A percentile compares a stretch with the other conserved stretches of the same genome.
Conservation (phyloP, 1,140 invertebrate genomes). For the Zaprionus ghesquierei region DNA sequence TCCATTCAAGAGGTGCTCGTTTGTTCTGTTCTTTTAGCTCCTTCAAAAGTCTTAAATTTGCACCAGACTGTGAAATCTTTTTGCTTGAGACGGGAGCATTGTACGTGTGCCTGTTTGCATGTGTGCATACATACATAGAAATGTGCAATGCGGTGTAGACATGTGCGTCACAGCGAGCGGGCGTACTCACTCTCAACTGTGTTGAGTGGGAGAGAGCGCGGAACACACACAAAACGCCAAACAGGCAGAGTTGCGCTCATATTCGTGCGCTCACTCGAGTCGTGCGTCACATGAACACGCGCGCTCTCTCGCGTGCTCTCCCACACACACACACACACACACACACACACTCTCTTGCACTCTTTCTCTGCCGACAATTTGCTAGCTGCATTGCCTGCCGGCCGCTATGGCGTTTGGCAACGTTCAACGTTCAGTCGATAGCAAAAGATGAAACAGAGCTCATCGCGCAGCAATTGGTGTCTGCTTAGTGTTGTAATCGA, state of each 20-base stretch:
- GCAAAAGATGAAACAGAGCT: conserved; percentile 82
- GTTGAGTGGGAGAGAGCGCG: conserved; percentile 28
- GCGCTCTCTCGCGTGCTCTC: neutral
- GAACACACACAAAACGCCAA: conserved; percentile 18
- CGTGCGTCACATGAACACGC: conserved; percentile 33
- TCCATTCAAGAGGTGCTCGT: conserved; percentile 4
- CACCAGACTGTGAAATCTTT: conserved; percentile 56
- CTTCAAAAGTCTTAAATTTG: conserved; percentile 52
- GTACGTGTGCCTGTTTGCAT: conserved; percentile 16
- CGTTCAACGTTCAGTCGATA: conserved; percentile 65
- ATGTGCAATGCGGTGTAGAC: neutral
- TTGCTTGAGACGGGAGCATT: conserved; percentile 16
- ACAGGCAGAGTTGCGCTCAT: conserved; percentile 1
- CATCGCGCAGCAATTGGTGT: conserved; percentile 75
- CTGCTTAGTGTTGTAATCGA: conserved; percentile 80
- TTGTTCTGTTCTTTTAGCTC: conserved; percentile 16
- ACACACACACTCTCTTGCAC: conserved; percentile 7
- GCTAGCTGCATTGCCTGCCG: conserved; percentile 22
- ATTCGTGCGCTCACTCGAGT: neutral
- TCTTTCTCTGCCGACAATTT: neutral
- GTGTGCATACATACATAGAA: neutral
- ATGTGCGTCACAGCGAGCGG: neutral
- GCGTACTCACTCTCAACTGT: conserved; percentile 22
- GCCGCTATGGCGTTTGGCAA: conserved; percentile 17
- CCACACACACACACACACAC: neutral